Evolutionary conservation across 2,888 invertebrate species (phyloP).

Genomic region (Cheilosia vernalis): DNA sequence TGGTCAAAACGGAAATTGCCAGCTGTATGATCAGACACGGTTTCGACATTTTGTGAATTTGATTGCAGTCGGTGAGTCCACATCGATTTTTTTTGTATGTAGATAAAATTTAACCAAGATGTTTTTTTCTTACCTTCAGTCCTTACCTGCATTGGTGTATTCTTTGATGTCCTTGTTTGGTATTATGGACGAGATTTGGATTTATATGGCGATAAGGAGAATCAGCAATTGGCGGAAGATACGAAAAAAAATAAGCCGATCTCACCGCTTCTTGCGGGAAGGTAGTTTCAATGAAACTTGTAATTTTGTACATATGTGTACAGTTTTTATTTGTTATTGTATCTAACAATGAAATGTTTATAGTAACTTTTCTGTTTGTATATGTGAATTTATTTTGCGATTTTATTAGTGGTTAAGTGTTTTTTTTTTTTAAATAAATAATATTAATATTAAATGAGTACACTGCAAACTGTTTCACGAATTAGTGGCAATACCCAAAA

Average conservation of each 20-base stretch:
- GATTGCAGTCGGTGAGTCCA: conserved; percentile 84
- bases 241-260: conserved; percentile 78
- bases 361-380: too few species aligned
- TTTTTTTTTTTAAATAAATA: too few species aligned
- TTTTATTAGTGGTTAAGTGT: too few species aligned
- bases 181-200: conserved; percentile 86
- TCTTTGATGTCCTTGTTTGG: conserved; percentile 86
- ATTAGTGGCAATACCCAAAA: too few species aligned
- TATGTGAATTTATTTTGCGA: too few species aligned
- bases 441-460: too few species aligned
- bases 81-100: too few species aligned
- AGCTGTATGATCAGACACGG: conserved; percentile 86
- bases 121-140: conserved; percentile 79
- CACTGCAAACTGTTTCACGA: too few species aligned
- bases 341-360: too few species aligned
- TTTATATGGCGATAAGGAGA: conserved; percentile 84
- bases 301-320: conserved; percentile 47
- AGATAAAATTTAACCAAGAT: too few species aligned
- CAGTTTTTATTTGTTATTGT: neutral
- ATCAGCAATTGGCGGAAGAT: conserved; percentile 76
- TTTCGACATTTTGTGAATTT: conserved; percentile 86
- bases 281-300: conserved; percentile 71
- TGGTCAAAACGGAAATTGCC: conserved; percentile 87
- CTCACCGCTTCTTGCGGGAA: conserved; percentile 79
- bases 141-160: conserved; percentile 85